Evolutionary conservation across 1,140 invertebrate species (phyloP).

Genomic region (Aporrectodea caliginosa): DNA sequence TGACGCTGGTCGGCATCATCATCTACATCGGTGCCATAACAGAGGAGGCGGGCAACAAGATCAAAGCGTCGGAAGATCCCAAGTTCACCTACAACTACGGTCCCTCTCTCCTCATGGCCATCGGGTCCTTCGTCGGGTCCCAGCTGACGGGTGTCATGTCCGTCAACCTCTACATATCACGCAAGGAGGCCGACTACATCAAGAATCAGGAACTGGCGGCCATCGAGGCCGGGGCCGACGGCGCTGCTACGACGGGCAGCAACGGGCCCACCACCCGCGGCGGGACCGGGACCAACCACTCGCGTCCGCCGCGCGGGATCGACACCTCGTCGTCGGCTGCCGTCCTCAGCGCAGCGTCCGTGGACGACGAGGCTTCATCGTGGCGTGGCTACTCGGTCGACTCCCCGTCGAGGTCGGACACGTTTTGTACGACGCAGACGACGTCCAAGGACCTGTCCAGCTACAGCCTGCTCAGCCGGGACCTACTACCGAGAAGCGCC

Average conservation of each 20-base stretch:
- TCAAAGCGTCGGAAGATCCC: constrained; percentile 14
- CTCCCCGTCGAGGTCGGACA: constrained; percentile 49
- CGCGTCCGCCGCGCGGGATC: too few relatives aligned
- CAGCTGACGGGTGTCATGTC: constrained; percentile 22
- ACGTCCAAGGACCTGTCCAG: constrained; percentile 52
- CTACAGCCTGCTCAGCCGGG: constrained; percentile 48
- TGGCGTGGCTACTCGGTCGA: constrained; percentile 40
- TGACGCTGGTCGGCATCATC: constrained; percentile 19
- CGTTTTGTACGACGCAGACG: constrained; percentile 52
- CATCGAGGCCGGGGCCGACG: not conserved
- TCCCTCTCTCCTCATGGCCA: constrained; percentile 20
- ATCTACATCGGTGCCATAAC: constrained; percentile 24
- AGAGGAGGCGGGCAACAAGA: constrained; percentile 24
- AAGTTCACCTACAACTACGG: constrained; percentile 15
- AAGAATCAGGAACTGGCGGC: not conserved
- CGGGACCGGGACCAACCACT: too few relatives aligned
- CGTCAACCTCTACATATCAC: constrained; percentile 15
- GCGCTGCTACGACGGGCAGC: not conserved
- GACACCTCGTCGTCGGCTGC: not conserved
- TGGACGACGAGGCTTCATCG: not conserved
- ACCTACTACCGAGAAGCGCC: constrained; percentile 44
- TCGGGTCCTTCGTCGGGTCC: constrained; percentile 13
- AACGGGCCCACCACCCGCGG: not conserved
- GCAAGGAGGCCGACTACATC: not conserved
- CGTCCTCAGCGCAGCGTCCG: not conserved